phyloP scores from a whole-genome alignment of 2,888 invertebrate species.

The Lamproptera curius region DNA sequence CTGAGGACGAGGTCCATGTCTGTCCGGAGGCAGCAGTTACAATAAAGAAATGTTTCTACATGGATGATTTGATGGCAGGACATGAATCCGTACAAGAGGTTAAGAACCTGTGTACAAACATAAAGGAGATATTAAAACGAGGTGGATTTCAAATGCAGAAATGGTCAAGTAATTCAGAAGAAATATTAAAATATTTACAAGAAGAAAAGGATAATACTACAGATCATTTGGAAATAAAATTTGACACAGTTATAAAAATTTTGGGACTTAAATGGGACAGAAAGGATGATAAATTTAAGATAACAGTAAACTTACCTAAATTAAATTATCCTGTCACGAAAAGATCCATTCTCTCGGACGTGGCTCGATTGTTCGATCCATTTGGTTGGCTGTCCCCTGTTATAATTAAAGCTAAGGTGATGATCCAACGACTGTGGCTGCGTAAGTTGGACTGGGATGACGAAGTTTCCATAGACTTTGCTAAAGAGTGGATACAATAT shows the following conservation, averaged over 20 bases:
- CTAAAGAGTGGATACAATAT: no score
- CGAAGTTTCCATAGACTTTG: neutral
- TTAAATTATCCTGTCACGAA: neutral
- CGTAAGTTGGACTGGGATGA: neutral
- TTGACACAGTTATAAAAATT: neutral
- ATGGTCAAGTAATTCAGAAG: neutral
- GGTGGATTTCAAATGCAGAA: neutral
- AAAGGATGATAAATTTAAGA: neutral
- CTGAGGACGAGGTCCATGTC: conserved; percentile 16
- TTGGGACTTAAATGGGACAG: neutral
- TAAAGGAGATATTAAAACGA: neutral
- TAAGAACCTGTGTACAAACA: neutral
- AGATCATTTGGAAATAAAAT: neutral
- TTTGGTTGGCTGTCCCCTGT: neutral
- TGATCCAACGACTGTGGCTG: neutral
- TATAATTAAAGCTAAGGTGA: neutral
- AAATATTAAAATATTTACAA: neutral
- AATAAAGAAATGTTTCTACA: neutral
- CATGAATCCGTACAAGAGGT: neutral
- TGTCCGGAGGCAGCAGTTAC: neutral
- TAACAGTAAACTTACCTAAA: neutral
- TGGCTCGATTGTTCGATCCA: neutral
- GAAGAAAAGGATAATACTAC: no score
- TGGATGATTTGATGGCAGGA: conserved; percentile 2
- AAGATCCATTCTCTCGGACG: neutral